These are phyloP conservation scores for Ditula angustiorana DNA, from an alignment of 2,888 invertebrate genomes.

Conservation along the genomic window DNA sequence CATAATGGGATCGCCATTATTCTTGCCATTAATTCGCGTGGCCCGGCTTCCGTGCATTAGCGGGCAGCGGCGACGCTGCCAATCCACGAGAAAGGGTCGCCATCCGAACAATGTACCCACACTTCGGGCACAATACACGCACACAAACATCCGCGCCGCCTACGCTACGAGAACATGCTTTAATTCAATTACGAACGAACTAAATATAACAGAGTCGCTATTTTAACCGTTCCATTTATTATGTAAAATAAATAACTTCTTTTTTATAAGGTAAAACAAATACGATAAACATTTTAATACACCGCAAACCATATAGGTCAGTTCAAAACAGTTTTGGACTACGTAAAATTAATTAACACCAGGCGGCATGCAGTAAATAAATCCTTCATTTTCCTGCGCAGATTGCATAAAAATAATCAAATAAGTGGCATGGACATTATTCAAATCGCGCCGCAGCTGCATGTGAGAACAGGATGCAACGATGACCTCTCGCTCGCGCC, in stretches of 20 bases:
- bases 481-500: slow-evolving; percentile 59
- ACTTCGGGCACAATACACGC: slow-evolving; percentile 45
- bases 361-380: slow-evolving; percentile 71
- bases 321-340: slow-evolving; percentile 55
- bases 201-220: neutral
- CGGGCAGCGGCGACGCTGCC: slow-evolving; percentile 77
- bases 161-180: slow-evolving; percentile 1
- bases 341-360: slow-evolving; percentile 78
- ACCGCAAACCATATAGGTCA: slow-evolving; percentile 42
- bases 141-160: slow-evolving; percentile 8
- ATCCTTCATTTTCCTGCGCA: slow-evolving; percentile 79
- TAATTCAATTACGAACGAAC: slow-evolving; percentile 32
- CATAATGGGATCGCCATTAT: slow-evolving; percentile 86
- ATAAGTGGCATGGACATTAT: slow-evolving; percentile 83
- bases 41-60: slow-evolving; percentile 85
- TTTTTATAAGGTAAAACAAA: neutral
- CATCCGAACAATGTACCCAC: slow-evolving; percentile 57
- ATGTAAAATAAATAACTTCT: neutral
- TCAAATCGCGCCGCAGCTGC: slow-evolving; percentile 73
- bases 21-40: slow-evolving; percentile 85
- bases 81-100: slow-evolving; percentile 72
- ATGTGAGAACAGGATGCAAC: slow-evolving; percentile 56
- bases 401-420: slow-evolving; percentile 85
- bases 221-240: neutral
- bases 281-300: slow-evolving; percentile 31